These are phyloP conservation scores for Ascidia mentula DNA, from an alignment of 23 tunicate genomes.

Conservation along the genomic window DNA sequence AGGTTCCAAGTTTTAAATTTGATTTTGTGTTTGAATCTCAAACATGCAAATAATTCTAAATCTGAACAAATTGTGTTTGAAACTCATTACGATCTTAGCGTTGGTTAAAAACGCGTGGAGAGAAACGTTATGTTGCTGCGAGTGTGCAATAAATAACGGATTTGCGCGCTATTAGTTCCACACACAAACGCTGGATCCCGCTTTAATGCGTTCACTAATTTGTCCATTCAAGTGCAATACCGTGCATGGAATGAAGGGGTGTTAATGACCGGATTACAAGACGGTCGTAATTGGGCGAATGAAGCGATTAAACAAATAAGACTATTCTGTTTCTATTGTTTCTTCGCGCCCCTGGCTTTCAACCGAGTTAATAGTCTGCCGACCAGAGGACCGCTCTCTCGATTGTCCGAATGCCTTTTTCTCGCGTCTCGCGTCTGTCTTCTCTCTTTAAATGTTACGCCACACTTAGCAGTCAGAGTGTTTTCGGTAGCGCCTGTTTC, in stretches of 20 bases:
- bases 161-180: background rate
- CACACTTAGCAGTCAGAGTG: background rate
- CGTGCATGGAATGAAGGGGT: background rate
- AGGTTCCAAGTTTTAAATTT: too few species aligned
- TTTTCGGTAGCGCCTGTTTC: background rate
- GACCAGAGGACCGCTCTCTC: background rate
- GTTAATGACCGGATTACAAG: conserved; percentile 12
- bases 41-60: too few species aligned
- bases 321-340: background rate
- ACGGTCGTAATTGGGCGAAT: background rate
- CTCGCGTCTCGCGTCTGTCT: background rate
- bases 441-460: background rate
- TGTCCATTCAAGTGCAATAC: background rate
- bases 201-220: background rate
- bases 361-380: background rate
- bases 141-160: background rate
- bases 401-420: background rate
- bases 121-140: too few species aligned
- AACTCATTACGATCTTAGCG: too few species aligned
- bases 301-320: background rate
- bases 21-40: too few species aligned
- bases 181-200: too few species aligned
- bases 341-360: background rate
- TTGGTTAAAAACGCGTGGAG: too few species aligned
- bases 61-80: too few species aligned